These are phyloP conservation scores for Lepidonotus clava DNA, from an alignment of 2,888 invertebrate genomes.

Conservation along the genomic window DNA sequence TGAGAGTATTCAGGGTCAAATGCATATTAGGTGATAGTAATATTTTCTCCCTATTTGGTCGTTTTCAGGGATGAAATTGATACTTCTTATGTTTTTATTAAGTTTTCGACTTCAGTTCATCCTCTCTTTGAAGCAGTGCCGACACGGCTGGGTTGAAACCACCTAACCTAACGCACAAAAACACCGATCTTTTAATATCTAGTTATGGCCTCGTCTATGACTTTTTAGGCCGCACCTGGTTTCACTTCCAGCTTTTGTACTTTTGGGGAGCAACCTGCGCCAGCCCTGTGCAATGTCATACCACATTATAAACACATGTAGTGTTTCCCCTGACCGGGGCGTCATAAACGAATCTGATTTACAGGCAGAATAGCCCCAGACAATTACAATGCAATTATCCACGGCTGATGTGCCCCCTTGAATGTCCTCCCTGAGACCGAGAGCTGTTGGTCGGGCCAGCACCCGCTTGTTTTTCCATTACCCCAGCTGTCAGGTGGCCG, in stretches of 20 bases:
- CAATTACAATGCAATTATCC: conserved; percentile 23
- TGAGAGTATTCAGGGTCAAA: too few species aligned
- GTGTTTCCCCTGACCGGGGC: background rate
- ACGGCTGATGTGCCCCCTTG: background rate
- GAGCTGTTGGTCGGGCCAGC: background rate
- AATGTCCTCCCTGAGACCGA: background rate
- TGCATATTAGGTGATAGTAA: too few species aligned
- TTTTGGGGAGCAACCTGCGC: background rate
- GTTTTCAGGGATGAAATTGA: too few species aligned
- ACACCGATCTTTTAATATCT: background rate
- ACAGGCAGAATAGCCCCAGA: background rate
- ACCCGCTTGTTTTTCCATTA: conserved; percentile 21
- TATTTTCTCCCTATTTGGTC: too few species aligned
- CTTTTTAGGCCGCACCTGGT: background rate
- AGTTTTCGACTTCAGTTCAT: too few species aligned
- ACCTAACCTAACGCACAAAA: background rate
- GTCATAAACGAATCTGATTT: conserved; percentile 31
- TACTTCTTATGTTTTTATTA: too few species aligned
- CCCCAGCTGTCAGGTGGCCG: background rate
- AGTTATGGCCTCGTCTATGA: background rate
- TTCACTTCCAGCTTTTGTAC: background rate
- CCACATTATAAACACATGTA: background rate
- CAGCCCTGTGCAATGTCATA: background rate
- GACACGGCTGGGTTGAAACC: too few species aligned
- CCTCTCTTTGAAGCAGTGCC: too few species aligned